phyloP scores from a whole-genome alignment of 2,888 invertebrate genomes.

The Glyphotaelius pellucidus region DNA sequence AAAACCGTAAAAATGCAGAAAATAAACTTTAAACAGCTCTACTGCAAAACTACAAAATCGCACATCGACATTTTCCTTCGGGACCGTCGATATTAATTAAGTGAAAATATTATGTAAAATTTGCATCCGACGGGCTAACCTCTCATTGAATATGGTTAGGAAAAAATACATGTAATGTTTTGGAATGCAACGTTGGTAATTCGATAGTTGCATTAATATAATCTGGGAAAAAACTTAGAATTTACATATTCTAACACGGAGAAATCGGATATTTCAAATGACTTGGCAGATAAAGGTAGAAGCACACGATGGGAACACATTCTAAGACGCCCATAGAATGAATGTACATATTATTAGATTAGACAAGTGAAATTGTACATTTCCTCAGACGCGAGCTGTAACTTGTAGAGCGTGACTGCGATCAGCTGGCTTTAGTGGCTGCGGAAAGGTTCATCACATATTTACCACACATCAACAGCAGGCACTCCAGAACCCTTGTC shows the following conservation, averaged over 20 bases:
- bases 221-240: not conserved
- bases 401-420: conserved; percentile 57
- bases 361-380: conserved; percentile 57
- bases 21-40: too few relatives aligned
- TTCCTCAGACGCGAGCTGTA: conserved; percentile 48
- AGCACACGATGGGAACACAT: not conserved
- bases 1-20: too few relatives aligned
- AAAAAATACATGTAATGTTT: not conserved
- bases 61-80: too few relatives aligned
- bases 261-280: not conserved
- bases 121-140: not conserved
- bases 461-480: too few relatives aligned
- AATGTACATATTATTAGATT: not conserved
- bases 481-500: not conserved
- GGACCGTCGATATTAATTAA: not conserved
- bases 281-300: not conserved
- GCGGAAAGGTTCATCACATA: not conserved
- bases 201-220: not conserved
- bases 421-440: conserved; percentile 2
- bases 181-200: not conserved
- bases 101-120: not conserved
- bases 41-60: too few relatives aligned
- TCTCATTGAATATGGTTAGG: not conserved
- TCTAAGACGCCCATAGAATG: not conserved
- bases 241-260: not conserved